Base-by-base conservation (phyloP, 2,888 invertebrate genomes). In the Xanthorhoe designata region DNA sequence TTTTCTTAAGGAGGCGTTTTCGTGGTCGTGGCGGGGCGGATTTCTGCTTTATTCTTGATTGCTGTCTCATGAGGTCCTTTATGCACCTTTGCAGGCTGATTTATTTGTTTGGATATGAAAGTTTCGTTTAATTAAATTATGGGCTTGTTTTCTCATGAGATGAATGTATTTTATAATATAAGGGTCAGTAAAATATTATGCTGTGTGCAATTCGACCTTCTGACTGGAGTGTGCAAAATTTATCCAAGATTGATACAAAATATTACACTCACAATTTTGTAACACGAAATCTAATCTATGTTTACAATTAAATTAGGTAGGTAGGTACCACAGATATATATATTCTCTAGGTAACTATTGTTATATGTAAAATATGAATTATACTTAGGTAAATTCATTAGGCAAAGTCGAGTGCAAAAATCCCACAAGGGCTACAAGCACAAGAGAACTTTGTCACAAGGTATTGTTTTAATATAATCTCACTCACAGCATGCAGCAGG, bases 1-100 rank as follows among this genome's bases (percentile, higher is more conserved):
- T 83, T 82, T 86, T 83, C 79, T 83, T 77, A 75, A 68, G 74
- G 77, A 83, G 84, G 87, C 83, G 84, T 75, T 77, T 66, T 71
- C 61, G 75, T 71, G 79, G 78, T 76, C 79, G 76, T 67, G 75
- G 72, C 75, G 74, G 85, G 89, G 88, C 87, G 86, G 82, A 81
- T 74, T 80, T 81, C 71, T 80, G 80, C 73, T 79, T 84, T 83
- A 80, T 85, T 42, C 78, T 80, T 77, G 77, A 81, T 85, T 87
- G 81, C 80, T 75, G 69, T 70, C 75, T 75, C 65, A 35, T 57
- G 68, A 69, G 70, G 71, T 29, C 49, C 78, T 79, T 83, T 81
- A 79, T 75, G 73, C 71, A 60, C 56, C 77, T 79, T 83, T 82
- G 80, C 77, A 74, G 63, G 64, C 74, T 73, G 72, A 78, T 80